Base-by-base conservation (phyloP, 2,113 vertebrate species). In the Neodontobutis hainanensis region DNA sequence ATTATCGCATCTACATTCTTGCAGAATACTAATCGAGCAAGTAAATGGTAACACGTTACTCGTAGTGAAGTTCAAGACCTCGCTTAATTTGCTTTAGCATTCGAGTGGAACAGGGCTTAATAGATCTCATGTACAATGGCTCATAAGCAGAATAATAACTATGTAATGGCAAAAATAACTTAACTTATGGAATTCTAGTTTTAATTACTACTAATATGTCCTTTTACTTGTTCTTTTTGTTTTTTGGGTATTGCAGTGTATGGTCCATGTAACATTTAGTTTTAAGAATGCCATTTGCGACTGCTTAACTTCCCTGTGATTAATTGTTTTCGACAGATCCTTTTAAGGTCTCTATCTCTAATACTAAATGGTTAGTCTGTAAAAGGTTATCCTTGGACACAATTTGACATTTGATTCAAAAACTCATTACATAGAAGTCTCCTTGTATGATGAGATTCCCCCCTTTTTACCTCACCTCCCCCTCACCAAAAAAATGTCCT, bases 1-100 rank as follows among this genome's bases (percentile, higher is more conserved):
- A 82, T 85, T 82, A 84, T 49, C 7, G 62, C 61, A 11, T 73
- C 75, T 52, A 42, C 66, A 42, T 80, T 65, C 70, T 42, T 74
- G 48, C 74, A 6, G 77, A 84, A 88, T 86, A 74, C 77, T 88
- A 87, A 86, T 87, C 60, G 60, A 87, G 86, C 86, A 82, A 82
- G 81, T 86, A 88, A 88, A 85, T 85, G 80, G 77, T 78, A 75
- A 86, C 83, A 85, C 63, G 76, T 81, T 81, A 84, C 61, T 73
- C 27, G 0, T 58, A 75, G 65, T 61, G 57, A 69, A 73, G 85
- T 84, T 84, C 87, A 75, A 65, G 83, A 86, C 88, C 88, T 83
- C 58, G 3, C 45, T 72, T 86, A 87, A 88, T 90, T 88, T 87
- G 78, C 78, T 84, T 85, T 78, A 63, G 87, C 87, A 76, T 63